Base-by-base conservation (phyloP, 2,888 invertebrate genomes). In the Koerneria pararmatus region DNA sequence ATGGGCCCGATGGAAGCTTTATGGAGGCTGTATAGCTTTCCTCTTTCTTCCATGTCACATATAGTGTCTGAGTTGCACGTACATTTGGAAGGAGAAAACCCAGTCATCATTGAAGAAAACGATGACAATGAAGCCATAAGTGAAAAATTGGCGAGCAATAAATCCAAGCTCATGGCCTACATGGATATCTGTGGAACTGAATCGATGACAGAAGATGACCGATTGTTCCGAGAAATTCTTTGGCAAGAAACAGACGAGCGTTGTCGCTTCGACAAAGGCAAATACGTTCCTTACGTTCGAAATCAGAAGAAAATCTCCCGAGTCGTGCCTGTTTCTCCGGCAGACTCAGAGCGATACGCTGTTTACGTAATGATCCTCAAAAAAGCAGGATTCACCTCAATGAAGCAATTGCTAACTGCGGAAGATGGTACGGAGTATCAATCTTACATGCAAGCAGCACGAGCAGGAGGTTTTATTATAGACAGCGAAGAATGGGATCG, bases 401-500 rank as follows among this genome's bases (percentile, higher is more conserved):
- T 64, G 24, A 56, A 64, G 1, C 54, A 64, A 6, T 15, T 64
- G 5, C 22, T 27, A 2, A 64, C 35, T 8, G 51, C 19, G 4
- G 27, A 34, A 4, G 31, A 59, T 35, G 37, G 37, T 34, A 27
- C 19, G 0, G 11, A n/a, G 19, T 64, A 54, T 24, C 29, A n/a
- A 6, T 29, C 51, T 2, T 64, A 54, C n/a, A 8, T 22, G 2
- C 54, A 64, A 5, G 64, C 64, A 2, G 64, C 64, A 2, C n/a
- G 54, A 8, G 48, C 31, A 56, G 56, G 32, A 35, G 41, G 54
- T 0, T 54, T n/a, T 34, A 15, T 64, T 3, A 35, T 24, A 15
- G 64, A 64, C 29, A 46, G 56, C 22, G 41, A 19, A 3, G 64
- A 64, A 32, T 64, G 64, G 64, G 41, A 41, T 2, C 29, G 41